A percentile compares a stretch with the other conserved stretches of the same genome.
These are phyloP conservation scores for Prunella strophiata DNA, from an alignment of 2,797 vertebrate genomes.

Conservation along the genomic window DNA sequence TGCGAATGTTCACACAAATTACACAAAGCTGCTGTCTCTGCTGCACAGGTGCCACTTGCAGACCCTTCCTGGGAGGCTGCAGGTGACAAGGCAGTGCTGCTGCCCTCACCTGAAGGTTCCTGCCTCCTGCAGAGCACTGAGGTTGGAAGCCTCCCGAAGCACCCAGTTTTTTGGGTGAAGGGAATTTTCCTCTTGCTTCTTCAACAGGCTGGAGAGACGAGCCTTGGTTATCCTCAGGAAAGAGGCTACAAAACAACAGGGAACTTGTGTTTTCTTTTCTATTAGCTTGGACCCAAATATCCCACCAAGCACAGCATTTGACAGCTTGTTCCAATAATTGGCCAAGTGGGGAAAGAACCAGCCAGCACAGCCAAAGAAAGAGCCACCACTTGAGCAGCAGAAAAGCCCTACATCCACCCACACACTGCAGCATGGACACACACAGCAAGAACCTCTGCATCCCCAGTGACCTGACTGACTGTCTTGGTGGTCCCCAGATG, in stretches of 20 bases:
- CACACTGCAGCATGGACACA: background rate
- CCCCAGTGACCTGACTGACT: background rate
- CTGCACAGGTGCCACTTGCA: background rate
- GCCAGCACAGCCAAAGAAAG: background rate
- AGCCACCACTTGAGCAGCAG: background rate
- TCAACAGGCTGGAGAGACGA: constrained; percentile 82
- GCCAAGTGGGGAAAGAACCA: background rate
- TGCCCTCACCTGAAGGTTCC: constrained; percentile 90
- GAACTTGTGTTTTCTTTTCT: background rate
- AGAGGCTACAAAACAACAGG: constrained; percentile 71
- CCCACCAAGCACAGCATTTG: background rate
- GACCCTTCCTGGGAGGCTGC: background rate
- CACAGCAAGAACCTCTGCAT: background rate
- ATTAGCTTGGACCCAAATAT: background rate
- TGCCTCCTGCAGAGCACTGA: constrained; percentile 92
- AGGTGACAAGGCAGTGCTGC: background rate
- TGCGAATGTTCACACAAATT: background rate
- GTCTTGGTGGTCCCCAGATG: background rate
- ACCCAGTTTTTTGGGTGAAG: constrained; percentile 83
- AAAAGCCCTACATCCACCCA: background rate
- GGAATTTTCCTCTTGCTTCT: constrained; percentile 77
- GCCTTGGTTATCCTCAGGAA: constrained; percentile 84
- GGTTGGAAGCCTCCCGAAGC: constrained; percentile 86
- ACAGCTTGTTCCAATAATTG: background rate
- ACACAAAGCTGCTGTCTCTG: background rate